Evolutionary conservation across 2,888 invertebrate species (phyloP), one percentile per base, ranked within the genome.

Genomic region (Dynastes tityus): DNA sequence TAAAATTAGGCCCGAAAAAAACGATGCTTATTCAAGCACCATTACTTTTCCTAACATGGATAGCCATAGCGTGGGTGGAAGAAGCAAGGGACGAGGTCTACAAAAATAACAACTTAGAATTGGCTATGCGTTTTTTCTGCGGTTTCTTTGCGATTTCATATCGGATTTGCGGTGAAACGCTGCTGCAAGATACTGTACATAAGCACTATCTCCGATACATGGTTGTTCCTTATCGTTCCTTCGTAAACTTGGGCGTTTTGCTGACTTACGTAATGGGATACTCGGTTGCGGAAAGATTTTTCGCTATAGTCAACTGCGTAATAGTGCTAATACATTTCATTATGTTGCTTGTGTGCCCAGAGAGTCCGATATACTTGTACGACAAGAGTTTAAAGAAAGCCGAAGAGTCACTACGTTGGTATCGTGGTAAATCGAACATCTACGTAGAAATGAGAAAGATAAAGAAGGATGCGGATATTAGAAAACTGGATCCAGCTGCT

Each of bases 321-420:
- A 80, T 83, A 55, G 81, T 83, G 0, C 22, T 82, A 6, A 2
- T 83, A 61, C 82, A 81, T 70, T 80, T 80, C 29, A 22, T 83
- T 9, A 61, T 84, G 49, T 76, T 85, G 1, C 58, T 78, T 1
- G 29, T 82, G 0, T 76, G 83, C 49, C 85, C 83, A 0, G 87
- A 86, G 80, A 85, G 86, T 78, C 86, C 87, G 0, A 84, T 84
- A 4, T 83, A 81, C 80, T 76, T 86, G 27, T 85, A 82, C 75
- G 75, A 81, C 2, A 84, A 77, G 32, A 83, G 79, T 45, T 65
- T 79, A 27, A 78, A 80, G 55, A 70, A 82, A 53, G 84, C 85
- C 0, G 81, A 82, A 29, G 70, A 82, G 53, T 79, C 85, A 0
- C 65, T 84, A 11, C 74, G 79, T 8, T 86, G 84, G 85, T 85